Evolutionary conservation across 37 sponge, comb jelly and placozoan species (phyloP).

Genomic region (Ephydatia muelleri): DNA sequence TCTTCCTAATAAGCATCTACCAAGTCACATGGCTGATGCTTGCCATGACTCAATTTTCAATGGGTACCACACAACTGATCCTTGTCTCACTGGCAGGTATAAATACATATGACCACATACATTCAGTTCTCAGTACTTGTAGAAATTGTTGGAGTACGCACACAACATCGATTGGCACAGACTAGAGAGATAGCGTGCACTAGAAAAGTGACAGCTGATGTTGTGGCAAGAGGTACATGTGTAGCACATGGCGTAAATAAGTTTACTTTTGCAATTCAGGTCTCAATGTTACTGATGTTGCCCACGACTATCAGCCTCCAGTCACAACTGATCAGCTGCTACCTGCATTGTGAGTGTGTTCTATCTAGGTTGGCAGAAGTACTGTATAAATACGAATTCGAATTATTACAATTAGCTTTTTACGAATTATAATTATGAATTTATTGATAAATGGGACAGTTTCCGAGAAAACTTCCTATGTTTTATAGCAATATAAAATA

Average conservation of each 20-base stretch:
- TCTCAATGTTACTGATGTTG: constrained; percentile 21
- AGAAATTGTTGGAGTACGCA: neutral
- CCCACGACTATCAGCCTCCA: constrained; percentile 14
- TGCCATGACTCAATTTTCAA: constrained; percentile 8
- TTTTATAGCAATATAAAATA: too few species aligned
- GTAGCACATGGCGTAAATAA: neutral
- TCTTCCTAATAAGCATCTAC: too few species aligned
- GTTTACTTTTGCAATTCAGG: neutral
- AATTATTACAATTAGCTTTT: too few species aligned
- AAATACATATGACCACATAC: neutral
- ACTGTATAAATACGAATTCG: too few species aligned
- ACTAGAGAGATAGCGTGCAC: constrained; percentile 29
- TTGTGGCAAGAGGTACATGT: constrained; percentile 11
- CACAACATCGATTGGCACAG: constrained; percentile 17
- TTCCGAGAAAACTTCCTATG: too few species aligned
- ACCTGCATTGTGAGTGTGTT: too few species aligned
- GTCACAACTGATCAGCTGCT: constrained; percentile 5
- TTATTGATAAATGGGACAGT: too few species aligned
- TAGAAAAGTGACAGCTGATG: constrained; percentile 7
- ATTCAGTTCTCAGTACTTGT: constrained; percentile 2
- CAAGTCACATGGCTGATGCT: constrained; percentile 24
- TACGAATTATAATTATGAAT: too few species aligned
- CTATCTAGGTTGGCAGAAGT: too few species aligned
- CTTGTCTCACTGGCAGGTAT: constrained; percentile 25
- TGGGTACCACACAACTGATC: constrained; percentile 17